These are phyloP conservation scores for Nomada ferruginata DNA, from an alignment of 2,888 invertebrate species.

Conservation along the genomic window DNA sequence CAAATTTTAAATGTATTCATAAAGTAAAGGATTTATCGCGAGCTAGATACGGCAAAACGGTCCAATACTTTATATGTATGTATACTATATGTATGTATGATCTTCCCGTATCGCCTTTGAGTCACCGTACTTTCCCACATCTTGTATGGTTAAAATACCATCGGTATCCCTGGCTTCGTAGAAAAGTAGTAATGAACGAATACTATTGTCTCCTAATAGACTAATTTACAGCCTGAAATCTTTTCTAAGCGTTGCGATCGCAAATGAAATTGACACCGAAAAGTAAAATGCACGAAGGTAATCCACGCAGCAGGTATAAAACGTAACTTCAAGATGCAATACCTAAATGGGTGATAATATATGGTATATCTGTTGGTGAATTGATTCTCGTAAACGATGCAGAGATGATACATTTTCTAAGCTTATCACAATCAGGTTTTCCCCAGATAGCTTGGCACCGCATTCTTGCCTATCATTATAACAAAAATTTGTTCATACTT, in stretches of 20 bases:
- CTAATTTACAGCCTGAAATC: background rate
- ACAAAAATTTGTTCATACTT: conserved; percentile 37
- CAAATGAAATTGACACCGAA: background rate
- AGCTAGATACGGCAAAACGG: background rate
- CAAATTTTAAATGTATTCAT: background rate
- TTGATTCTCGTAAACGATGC: conserved; percentile 45
- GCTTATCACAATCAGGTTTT: conserved; percentile 73
- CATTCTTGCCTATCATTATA: conserved; percentile 9
- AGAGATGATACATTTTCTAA: conserved; percentile 65
- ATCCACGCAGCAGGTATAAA: conserved; percentile 10
- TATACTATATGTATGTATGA: background rate
- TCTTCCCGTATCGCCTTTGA: conserved; percentile 55
- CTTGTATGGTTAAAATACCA: conserved; percentile 19
- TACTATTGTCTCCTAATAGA: background rate
- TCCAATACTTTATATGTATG: background rate
- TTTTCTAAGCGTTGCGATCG: background rate
- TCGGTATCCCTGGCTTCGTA: background rate
- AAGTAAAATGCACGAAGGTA: background rate
- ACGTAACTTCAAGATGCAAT: conserved; percentile 7
- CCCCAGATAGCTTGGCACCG: conserved; percentile 66
- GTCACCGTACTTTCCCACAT: conserved; percentile 68
- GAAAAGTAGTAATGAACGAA: conserved; percentile 2
- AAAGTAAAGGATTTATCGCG: conserved; percentile 10
- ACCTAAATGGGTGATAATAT: conserved; percentile 24
- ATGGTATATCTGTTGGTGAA: conserved; percentile 28